Evolutionary conservation across 2,888 invertebrate species (phyloP).

Genomic region (Osmoderma eremita): DNA sequence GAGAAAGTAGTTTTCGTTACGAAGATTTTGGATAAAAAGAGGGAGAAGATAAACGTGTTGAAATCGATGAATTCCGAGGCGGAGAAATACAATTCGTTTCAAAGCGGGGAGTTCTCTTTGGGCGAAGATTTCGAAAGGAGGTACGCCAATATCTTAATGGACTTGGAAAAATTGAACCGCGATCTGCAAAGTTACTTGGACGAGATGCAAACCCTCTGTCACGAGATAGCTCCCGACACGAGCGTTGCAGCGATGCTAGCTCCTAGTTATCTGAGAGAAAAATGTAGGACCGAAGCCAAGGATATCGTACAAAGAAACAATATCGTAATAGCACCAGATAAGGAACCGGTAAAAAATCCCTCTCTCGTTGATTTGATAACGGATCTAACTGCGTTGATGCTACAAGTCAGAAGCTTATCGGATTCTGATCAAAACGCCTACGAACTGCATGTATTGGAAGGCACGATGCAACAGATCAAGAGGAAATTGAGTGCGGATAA

Average conservation of each 20-base stretch:
- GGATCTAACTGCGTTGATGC: slow-evolving; percentile 88
- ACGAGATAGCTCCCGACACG: slow-evolving; percentile 88
- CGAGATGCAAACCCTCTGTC: slow-evolving; percentile 84
- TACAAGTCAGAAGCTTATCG: slow-evolving; percentile 83
- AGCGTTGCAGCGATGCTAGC: slow-evolving; percentile 87
- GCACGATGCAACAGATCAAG: slow-evolving; percentile 90
- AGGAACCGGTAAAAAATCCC: slow-evolving; percentile 64
- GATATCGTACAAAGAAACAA: slow-evolving; percentile 82
- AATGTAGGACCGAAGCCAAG: slow-evolving; percentile 85
- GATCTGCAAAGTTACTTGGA: slow-evolving; percentile 87
- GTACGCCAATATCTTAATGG: slow-evolving; percentile 88
- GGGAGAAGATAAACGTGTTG: slow-evolving; percentile 80
- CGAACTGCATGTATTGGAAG: slow-evolving; percentile 89
- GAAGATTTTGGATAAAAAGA: slow-evolving; percentile 85
- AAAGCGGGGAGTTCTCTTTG: slow-evolving; percentile 69
- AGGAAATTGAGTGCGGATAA: slow-evolving; percentile 79
- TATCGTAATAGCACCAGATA: slow-evolving; percentile 69
- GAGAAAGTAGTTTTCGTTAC: slow-evolving; percentile 88
- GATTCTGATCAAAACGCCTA: slow-evolving; percentile 89
- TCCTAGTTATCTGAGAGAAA: slow-evolving; percentile 87
- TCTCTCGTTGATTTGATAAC: slow-evolving; percentile 82
- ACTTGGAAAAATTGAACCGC: slow-evolving; percentile 89
- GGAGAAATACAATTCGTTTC: slow-evolving; percentile 85
- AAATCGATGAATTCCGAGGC: slow-evolving; percentile 91
- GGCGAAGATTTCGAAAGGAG: slow-evolving; percentile 89